A percentile compares a stretch with the other conserved stretches of the same genome.
Evolutionary conservation across 2,888 invertebrate genomes (phyloP).

Genomic region (Acrocera orbiculus): DNA sequence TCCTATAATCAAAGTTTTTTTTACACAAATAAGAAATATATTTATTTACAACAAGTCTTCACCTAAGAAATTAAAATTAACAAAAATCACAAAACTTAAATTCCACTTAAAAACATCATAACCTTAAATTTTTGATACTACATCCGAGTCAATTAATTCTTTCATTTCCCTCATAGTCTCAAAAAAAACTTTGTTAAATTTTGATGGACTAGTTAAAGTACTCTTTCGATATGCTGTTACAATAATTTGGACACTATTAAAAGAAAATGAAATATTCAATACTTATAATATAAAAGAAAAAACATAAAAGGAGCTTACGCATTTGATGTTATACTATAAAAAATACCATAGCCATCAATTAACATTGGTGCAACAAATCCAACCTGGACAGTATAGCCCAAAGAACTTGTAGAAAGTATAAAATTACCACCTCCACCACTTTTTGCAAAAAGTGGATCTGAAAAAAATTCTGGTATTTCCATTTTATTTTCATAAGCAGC

Average conservation of each 20-base stretch:
- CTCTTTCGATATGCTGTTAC: conserved; percentile 27
- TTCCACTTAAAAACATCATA: too few relatives aligned
- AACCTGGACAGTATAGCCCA: conserved; percentile 37
- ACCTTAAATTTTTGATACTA: conserved; percentile 20
- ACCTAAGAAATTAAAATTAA: too few relatives aligned
- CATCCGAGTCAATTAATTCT: conserved; percentile 17
- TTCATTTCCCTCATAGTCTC: conserved; percentile 23
- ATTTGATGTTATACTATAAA: conserved; percentile 37
- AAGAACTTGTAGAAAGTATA: conserved; percentile 40
- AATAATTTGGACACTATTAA: conserved; percentile 24
- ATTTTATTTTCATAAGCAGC: conserved; percentile 33
- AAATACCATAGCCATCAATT: conserved; percentile 42
- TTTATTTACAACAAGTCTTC: too few relatives aligned
- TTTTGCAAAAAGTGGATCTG: conserved; percentile 35
- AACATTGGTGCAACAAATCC: conserved; percentile 45
- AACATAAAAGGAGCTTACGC: too few relatives aligned
- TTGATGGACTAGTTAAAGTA: conserved; percentile 26
- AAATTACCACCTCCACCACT: conserved; percentile 47
- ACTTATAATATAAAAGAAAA: neutral
- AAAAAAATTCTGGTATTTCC: conserved; percentile 34
- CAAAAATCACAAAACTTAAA: too few relatives aligned
- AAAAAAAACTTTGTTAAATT: conserved; percentile 22
- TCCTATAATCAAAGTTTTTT: too few relatives aligned
- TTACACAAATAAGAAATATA: too few relatives aligned
- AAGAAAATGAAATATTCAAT: conserved; percentile 1